Conservation (phyloP, 2,888 invertebrate genomes). For the Apodemia mormo region DNA sequence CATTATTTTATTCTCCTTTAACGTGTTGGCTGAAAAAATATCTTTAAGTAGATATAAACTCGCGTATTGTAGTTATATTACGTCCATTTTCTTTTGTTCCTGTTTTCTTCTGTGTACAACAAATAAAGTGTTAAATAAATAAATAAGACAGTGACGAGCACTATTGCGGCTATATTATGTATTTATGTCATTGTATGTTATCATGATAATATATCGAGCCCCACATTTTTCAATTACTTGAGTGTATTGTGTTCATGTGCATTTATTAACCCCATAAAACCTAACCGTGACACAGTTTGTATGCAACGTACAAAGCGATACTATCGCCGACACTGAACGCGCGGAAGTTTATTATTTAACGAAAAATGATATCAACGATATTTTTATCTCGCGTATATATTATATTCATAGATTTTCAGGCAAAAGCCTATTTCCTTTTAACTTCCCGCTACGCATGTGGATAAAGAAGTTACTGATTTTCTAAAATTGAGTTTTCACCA, state of each 20-base stretch:
- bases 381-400: not conserved
- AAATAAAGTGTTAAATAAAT: too few species aligned
- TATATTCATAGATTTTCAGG: not conserved
- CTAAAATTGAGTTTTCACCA: too few species aligned
- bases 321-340: not conserved
- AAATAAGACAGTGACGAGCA: too few species aligned
- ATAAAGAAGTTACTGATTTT: too few species aligned
- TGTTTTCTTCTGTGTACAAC: too few species aligned
- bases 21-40: too few species aligned
- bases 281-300: slow-evolving; percentile 8
- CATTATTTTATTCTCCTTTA: too few species aligned
- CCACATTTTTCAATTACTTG: slow-evolving; percentile 1
- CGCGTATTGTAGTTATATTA: too few species aligned
- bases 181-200: not conserved
- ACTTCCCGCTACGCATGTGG: too few species aligned
- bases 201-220: not conserved
- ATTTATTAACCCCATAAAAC: slow-evolving; percentile 3
- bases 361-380: slow-evolving; percentile 1
- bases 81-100: too few species aligned
- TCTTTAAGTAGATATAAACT: too few species aligned
- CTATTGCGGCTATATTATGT: too few species aligned
- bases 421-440: not conserved
- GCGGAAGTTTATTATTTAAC: slow-evolving; percentile 1
- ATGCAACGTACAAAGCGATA: slow-evolving; percentile 1
- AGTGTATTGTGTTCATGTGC: not conserved